Base-by-base conservation (phyloP, 2,888 invertebrate genomes). In the Galeopsomyia nigrocyanea region DNA sequence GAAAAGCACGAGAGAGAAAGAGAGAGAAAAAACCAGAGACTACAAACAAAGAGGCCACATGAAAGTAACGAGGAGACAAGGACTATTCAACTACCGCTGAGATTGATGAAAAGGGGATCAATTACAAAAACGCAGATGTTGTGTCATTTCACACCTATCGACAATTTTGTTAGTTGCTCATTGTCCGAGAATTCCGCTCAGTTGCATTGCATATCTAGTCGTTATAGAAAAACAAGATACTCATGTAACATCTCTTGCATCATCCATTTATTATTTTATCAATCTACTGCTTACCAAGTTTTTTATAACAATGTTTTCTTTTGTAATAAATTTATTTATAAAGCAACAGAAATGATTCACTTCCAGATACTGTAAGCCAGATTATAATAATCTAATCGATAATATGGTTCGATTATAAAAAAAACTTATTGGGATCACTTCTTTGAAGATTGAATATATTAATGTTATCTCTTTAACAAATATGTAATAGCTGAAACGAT, bases 121-220 rank as follows among this genome's bases (percentile, higher is more conserved):
- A 69, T 66, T 69, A 57, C 46, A 26, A 53, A 39, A 22, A 6
- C 21, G 51, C 17, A 9, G 17, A 49, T n/a, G 60, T 21, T 39
- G 16, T 39, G 21, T 5, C 9, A 21, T 49, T 60, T 55, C 62
- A 57, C 39, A 39, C 63, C 57, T 58, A 10, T n/a, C 1, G n/a
- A 22, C 17, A 46, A 55, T 22, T 49, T 60, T 68, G 19, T 21
- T 21, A 19, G 22, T 22, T 68, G 19, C 17, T 58, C 17, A 17
- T 47, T 19, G 17, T 50, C 55, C 61, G n/a, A 57, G 22, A 22
- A 53, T 22, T 58, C 13, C 14, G 57, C 56, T 22, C 64, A 70
- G 64, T 71, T 71, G 62, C 58, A 56, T 63, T 58, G 63, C 57
- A 67, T 70, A 68, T 74, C 74, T 71, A 71, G 74, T 74, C 70